phyloP scores from a whole-genome alignment of 1,140 invertebrate genomes.

The Drosophila lacertosa region DNA sequence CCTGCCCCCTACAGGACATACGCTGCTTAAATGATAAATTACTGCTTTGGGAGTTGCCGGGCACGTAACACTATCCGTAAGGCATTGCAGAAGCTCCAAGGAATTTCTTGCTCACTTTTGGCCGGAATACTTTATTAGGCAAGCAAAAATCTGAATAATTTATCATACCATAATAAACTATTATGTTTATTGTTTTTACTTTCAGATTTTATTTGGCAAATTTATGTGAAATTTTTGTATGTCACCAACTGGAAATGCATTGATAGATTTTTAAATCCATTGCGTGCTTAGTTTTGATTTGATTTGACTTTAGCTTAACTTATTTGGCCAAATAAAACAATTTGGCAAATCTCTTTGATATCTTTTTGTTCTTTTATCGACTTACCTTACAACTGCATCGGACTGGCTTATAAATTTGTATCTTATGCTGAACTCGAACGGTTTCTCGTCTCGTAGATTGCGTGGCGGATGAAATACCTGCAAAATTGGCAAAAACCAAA shows the following conservation, averaged over 20 bases:
- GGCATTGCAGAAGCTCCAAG: neutral
- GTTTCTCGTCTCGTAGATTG: slow-evolving; percentile 85
- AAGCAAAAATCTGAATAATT: neutral
- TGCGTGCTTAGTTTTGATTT: no score
- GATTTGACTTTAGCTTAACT: no score
- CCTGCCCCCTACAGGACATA: no score
- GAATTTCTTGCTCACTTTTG: slow-evolving; percentile 1
- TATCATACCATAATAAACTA: neutral
- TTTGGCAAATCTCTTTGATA: slow-evolving; percentile 8
- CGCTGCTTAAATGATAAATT: slow-evolving; percentile 41
- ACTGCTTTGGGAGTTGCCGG: slow-evolving; percentile 5
- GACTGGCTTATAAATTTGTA: slow-evolving; percentile 90
- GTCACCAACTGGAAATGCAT: no score
- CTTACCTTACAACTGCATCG: slow-evolving; percentile 89
- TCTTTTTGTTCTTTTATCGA: slow-evolving; percentile 23
- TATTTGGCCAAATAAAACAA: neutral
- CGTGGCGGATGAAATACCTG: slow-evolving; percentile 88
- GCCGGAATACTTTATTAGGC: slow-evolving; percentile 1
- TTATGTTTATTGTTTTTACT: neutral
- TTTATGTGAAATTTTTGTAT: no score
- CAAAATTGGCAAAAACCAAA: slow-evolving; percentile 33
- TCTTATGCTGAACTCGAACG: slow-evolving; percentile 90
- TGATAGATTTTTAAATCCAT: no score
- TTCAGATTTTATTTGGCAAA: neutral
- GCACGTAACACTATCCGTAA: neutral